phyloP scores from a whole-genome alignment of 2,888 invertebrate species.

The Baccha elongata region DNA sequence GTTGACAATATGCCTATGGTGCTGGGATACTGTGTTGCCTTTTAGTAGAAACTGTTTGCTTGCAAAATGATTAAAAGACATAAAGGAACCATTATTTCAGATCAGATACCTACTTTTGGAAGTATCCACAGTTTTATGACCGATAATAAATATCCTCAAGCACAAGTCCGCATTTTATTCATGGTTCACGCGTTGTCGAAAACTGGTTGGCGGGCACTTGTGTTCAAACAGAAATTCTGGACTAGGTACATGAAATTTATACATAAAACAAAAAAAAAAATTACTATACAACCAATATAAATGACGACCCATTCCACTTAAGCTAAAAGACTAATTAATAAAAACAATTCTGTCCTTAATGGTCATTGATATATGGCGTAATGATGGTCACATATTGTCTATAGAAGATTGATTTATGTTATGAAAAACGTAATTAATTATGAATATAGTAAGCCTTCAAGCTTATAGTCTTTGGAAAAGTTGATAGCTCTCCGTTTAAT shows the following conservation, averaged over 20 bases:
- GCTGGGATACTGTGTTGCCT: not conserved
- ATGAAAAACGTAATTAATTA: slow-evolving; percentile 1
- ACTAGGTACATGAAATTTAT: slow-evolving; percentile 12
- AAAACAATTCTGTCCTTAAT: slow-evolving; percentile 27
- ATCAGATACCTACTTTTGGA: slow-evolving; percentile 48
- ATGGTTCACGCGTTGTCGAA: slow-evolving; percentile 35
- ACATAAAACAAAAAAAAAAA: not conserved
- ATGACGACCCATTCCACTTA: slow-evolving; percentile 7
- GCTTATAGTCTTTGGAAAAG: too few species aligned
- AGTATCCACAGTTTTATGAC: slow-evolving; percentile 52
- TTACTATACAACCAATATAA: slow-evolving; percentile 14
- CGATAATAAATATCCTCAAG: slow-evolving; percentile 48
- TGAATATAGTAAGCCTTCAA: not conserved
- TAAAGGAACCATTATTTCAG: slow-evolving; percentile 53
- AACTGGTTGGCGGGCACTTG: slow-evolving; percentile 5
- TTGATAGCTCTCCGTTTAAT: too few species aligned
- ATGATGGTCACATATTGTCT: slow-evolving; percentile 19
- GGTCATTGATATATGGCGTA: slow-evolving; percentile 26
- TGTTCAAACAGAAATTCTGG: slow-evolving; percentile 1
- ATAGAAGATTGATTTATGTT: slow-evolving; percentile 15
- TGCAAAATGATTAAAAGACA: slow-evolving; percentile 52
- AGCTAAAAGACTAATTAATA: slow-evolving; percentile 40
- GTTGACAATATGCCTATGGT: slow-evolving; percentile 19
- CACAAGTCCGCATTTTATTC: slow-evolving; percentile 41
- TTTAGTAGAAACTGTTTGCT: slow-evolving; percentile 15